Evolutionary conservation across 2,797 vertebrate genomes (phyloP).

Genomic region (Myotis findleyi): DNA sequence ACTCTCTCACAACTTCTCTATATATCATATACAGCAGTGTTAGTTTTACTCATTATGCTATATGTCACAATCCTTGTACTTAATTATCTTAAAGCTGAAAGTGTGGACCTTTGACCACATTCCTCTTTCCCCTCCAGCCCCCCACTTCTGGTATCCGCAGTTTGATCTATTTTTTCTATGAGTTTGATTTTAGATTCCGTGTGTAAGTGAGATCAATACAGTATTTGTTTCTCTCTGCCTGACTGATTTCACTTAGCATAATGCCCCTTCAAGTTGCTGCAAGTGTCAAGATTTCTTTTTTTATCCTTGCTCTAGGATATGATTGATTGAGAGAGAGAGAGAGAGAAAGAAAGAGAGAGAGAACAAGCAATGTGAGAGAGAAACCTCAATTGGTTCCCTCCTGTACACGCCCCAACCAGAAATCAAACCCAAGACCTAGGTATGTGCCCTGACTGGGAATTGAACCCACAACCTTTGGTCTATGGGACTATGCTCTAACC

Average conservation of each 20-base stretch:
- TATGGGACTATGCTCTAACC: background rate
- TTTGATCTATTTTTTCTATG: background rate
- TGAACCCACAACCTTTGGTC: background rate
- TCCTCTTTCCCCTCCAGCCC: too few relatives aligned
- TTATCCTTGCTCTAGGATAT: background rate
- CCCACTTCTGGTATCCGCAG: too few relatives aligned
- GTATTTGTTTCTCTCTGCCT: background rate
- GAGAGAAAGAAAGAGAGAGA: background rate
- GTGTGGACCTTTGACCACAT: background rate
- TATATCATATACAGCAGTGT: background rate
- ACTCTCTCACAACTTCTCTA: too few relatives aligned
- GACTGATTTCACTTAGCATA: background rate
- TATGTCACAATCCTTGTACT: background rate
- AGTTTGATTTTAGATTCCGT: background rate
- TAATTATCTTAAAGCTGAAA: background rate
- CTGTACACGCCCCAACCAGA: background rate
- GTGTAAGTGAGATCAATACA: background rate
- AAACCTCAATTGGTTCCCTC: background rate
- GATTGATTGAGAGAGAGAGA: background rate
- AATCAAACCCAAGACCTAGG: background rate
- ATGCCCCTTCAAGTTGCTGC: background rate
- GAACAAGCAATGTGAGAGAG: background rate
- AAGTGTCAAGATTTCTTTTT: background rate
- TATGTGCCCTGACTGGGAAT: background rate
- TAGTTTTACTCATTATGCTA: background rate